These are phyloP conservation scores for Pogonus chalceus DNA, from an alignment of 1,140 invertebrate species.

Conservation along the genomic window DNA sequence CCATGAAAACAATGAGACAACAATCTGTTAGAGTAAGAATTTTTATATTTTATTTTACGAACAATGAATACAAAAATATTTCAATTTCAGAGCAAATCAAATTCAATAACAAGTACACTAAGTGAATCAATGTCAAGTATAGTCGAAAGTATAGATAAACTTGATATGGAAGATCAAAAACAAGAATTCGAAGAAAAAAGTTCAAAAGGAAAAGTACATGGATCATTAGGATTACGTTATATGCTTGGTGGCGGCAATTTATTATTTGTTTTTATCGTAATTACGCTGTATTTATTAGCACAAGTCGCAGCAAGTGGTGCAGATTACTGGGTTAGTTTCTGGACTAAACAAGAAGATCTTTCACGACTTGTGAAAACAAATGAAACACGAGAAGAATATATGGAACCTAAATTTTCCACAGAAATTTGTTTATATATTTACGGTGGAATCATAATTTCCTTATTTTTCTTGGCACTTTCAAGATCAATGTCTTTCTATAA, in stretches of 20 bases:
- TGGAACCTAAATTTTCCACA: conserved; percentile 14
- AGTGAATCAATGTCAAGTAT: conserved; percentile 14
- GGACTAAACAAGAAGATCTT: conserved; percentile 34
- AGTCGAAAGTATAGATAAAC: conserved; percentile 15
- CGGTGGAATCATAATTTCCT: conserved; percentile 35
- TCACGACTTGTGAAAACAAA: neutral
- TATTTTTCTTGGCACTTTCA: conserved; percentile 39
- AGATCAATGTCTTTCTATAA: conserved; percentile 52
- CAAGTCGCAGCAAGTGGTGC: conserved; percentile 57
- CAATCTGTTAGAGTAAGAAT: neutral
- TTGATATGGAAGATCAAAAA: conserved; percentile 19
- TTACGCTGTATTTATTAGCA: conserved; percentile 50
- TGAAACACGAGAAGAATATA: neutral
- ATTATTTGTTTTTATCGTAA: conserved; percentile 44
- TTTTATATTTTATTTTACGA: neutral
- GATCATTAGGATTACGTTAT: conserved; percentile 43
- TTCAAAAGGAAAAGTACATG: conserved; percentile 32
- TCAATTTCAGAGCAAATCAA: conserved; percentile 10
- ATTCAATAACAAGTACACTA: conserved; percentile 13
- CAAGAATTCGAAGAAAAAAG: conserved; percentile 31
- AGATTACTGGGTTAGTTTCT: conserved; percentile 74
- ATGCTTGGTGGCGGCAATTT: conserved; percentile 54
- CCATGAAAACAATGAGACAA: conserved; percentile 14
- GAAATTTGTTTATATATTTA: conserved; percentile 42
- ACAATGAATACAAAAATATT: neutral